Base-by-base conservation (phyloP, 2,888 invertebrate species). In the Lingula anatina region DNA sequence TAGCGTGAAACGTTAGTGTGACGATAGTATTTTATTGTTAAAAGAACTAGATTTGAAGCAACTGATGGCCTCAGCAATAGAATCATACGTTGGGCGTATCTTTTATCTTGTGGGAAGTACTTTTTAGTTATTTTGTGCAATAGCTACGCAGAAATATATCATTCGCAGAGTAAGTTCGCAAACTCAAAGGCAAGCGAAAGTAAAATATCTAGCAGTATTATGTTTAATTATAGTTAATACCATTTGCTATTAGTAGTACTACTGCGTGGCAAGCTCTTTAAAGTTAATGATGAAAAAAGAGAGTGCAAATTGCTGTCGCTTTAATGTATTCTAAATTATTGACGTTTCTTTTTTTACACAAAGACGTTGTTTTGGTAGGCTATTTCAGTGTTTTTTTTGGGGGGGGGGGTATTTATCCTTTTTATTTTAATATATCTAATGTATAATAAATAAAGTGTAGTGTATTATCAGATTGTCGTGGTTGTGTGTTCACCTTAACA, bases 1-100 rank as follows among this genome's bases (percentile, higher is more conserved):
- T 3, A 28, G 21, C 15, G 5, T 23, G 7, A 39, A 39, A 39
- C 23, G 25, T 23, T 3, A 39, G n/a, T 24, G 21, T 21, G 25
- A 39, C 23, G 23, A 5, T 39, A 39, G 12, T 15, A 24, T 39
- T 24, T 39, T 39, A 24, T 21, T 9, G 15, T 4, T 24, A 12
- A 7, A 24, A 23, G 18, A 7, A 36, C 18, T 2, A 36, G 20
- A 36, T 5, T 21, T 44, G 26, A 9, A 2, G 44, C 7, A 23
- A 27, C 50, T 20, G 26, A 90, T 90, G 90, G 86, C 89, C 63
- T 86, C 90, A 41, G 89, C 89, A 51, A 78, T 92, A 55, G 91
- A 92, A 78, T 85, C 85, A 43, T 91, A 90, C 69, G 87, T 91
- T 12, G 91, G 91, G 77, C 89, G 85, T 84, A 84, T 83, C 83